Percentiles rank a stretch among this genome's conserved stretches.
phyloP scores from a whole-genome alignment of 2,888 invertebrate genomes.

The Diaphora mendica region DNA sequence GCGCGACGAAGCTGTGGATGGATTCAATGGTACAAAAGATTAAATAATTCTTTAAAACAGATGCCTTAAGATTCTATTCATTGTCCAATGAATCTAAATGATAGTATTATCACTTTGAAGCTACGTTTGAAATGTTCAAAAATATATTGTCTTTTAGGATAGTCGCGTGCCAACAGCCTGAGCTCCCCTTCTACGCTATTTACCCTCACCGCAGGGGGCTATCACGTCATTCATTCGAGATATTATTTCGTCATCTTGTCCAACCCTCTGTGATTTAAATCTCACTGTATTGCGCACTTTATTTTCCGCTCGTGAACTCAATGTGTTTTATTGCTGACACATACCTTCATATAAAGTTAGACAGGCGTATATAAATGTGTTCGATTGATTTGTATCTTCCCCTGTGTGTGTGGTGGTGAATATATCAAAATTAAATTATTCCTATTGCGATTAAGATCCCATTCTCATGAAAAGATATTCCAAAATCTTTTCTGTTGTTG shows the following conservation, averaged over 20 bases:
- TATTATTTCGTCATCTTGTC: constrained; percentile 70
- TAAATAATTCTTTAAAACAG: not conserved
- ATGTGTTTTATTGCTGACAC: constrained; percentile 25
- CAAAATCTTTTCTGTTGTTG: not conserved
- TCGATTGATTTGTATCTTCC: constrained; percentile 22
- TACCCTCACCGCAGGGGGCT: constrained; percentile 64
- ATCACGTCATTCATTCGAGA: constrained; percentile 67
- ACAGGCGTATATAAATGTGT: constrained; percentile 17
- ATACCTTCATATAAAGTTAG: constrained; percentile 25
- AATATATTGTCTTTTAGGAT: constrained; percentile 50
- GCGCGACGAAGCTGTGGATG: not conserved
- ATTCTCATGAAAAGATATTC: not conserved
- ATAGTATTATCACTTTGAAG: constrained; percentile 50
- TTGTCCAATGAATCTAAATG: constrained; percentile 30
- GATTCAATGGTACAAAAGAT: not conserved
- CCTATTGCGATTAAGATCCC: not conserved
- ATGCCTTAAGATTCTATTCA: constrained; percentile 16
- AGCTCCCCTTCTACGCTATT: constrained; percentile 66
- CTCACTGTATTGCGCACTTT: constrained; percentile 70
- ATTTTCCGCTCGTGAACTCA: constrained; percentile 60
- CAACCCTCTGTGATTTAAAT: constrained; percentile 67
- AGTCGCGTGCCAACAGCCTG: constrained; percentile 48
- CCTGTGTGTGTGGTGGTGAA: not conserved
- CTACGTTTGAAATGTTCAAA: constrained; percentile 45
- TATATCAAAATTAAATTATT: constrained; percentile 1